These are phyloP conservation scores for Neoascia interrupta DNA, from an alignment of 2,888 invertebrate species.

Conservation along the genomic window DNA sequence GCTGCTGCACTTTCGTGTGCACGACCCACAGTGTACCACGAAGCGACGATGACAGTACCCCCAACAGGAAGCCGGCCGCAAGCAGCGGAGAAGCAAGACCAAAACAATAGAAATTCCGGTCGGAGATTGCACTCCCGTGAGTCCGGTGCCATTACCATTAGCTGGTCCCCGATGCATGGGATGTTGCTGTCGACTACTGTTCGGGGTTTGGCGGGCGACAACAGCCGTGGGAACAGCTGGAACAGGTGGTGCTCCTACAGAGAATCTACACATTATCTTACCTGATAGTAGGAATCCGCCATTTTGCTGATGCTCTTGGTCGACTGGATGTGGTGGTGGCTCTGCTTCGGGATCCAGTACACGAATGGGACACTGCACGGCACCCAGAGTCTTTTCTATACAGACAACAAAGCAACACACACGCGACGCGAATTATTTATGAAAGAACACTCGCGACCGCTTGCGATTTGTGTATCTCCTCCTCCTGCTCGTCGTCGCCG, in stretches of 20 bases:
- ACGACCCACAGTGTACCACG: conserved; percentile 2
- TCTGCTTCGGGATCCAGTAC: conserved; percentile 19
- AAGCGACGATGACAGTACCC: conserved; percentile 8
- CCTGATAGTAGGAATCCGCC: conserved; percentile 80
- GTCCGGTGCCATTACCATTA: conserved; percentile 35
- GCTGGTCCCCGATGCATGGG: conserved; percentile 3
- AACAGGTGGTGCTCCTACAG: conserved; percentile 19
- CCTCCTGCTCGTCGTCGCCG: background rate
- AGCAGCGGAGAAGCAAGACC: conserved; percentile 7
- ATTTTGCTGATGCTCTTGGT: conserved; percentile 73
- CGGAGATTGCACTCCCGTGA: background rate
- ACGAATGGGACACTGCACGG: too few species aligned
- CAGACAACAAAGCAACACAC: conserved; percentile 58
- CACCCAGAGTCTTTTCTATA: conserved; percentile 4
- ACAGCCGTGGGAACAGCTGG: background rate
- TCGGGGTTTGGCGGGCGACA: background rate
- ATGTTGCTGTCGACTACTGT: conserved; percentile 24
- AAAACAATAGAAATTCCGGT: conserved; percentile 65
- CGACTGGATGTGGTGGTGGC: conserved; percentile 11
- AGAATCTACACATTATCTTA: conserved; percentile 71
- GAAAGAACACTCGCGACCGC: conserved; percentile 43
- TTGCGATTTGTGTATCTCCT: conserved; percentile 27
- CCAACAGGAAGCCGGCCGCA: conserved; percentile 55
- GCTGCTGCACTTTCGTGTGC: conserved; percentile 32
- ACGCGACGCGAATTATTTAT: conserved; percentile 57